These are phyloP conservation scores for Struthio camelus DNA, from an alignment of 2,113 vertebrate genomes.

Conservation along the genomic window DNA sequence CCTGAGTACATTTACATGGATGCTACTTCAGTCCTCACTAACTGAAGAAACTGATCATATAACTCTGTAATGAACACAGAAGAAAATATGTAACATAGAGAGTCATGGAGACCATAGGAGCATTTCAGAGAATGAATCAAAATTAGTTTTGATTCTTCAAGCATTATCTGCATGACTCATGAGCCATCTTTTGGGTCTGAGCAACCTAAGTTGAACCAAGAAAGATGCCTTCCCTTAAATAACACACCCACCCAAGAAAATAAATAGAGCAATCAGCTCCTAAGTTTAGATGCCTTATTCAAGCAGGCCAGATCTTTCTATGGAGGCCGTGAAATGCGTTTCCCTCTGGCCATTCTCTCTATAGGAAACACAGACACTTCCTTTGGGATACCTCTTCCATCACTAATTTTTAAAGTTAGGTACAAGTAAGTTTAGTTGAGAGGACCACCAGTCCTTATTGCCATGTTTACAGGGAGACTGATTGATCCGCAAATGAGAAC, in stretches of 20 bases:
- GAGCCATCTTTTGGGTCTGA: background rate
- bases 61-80: background rate
- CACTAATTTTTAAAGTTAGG: background rate
- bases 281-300: background rate
- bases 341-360: background rate
- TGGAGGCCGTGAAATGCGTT: background rate
- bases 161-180: background rate
- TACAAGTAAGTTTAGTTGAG: background rate
- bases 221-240: background rate
- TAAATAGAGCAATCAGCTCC: background rate
- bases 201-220: background rate
- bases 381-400: background rate
- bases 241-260: background rate
- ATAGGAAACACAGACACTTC: background rate
- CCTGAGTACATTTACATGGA: background rate
- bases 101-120: background rate
- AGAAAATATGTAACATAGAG: background rate
- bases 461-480: background rate
- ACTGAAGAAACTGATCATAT: background rate
- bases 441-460: background rate
- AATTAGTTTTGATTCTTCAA: background rate
- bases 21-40: background rate
- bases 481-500: background rate
- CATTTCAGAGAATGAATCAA: background rate
- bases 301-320: background rate